Percentiles rank a stretch among this genome's conserved stretches.
These are phyloP conservation scores for Spialia ferax DNA, from an alignment of 2,888 invertebrate species.

Conservation along the genomic window DNA sequence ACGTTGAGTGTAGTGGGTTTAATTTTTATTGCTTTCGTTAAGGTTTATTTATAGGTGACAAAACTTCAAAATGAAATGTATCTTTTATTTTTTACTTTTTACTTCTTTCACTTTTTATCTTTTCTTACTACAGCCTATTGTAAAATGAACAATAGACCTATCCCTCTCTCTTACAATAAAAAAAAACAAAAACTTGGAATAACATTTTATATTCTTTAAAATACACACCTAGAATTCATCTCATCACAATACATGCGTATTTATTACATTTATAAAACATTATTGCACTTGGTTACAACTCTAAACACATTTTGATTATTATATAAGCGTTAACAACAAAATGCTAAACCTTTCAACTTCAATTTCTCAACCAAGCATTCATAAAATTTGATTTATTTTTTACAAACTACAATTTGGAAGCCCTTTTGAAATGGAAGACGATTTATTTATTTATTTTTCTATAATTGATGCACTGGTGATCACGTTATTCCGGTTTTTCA, in stretches of 20 bases:
- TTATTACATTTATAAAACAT: constrained; percentile 74
- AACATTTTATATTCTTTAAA: constrained; percentile 85
- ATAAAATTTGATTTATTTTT: constrained; percentile 13
- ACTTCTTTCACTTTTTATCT: no score
- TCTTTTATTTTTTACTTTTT: no score
- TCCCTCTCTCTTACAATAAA: background rate
- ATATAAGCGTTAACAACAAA: constrained; percentile 51
- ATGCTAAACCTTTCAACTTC: constrained; percentile 38
- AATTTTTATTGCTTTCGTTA: background rate
- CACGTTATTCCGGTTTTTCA: background rate
- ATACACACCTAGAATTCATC: constrained; percentile 83
- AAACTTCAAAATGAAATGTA: no score
- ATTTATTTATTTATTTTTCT: background rate
- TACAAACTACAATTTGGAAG: constrained; percentile 53
- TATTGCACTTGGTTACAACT: constrained; percentile 79
- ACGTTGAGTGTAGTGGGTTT: background rate
- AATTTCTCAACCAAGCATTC: constrained; percentile 25
- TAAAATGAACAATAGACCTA: background rate
- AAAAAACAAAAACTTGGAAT: constrained; percentile 63
- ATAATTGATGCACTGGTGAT: constrained; percentile 7
- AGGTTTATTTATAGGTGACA: no score
- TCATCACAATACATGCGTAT: constrained; percentile 79
- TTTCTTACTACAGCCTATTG: background rate
- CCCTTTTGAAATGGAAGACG: constrained; percentile 46
- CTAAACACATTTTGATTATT: constrained; percentile 58